Evolutionary conservation across 2,797 vertebrate genomes (phyloP).

Genomic region (Limnodromus scolopaceus): DNA sequence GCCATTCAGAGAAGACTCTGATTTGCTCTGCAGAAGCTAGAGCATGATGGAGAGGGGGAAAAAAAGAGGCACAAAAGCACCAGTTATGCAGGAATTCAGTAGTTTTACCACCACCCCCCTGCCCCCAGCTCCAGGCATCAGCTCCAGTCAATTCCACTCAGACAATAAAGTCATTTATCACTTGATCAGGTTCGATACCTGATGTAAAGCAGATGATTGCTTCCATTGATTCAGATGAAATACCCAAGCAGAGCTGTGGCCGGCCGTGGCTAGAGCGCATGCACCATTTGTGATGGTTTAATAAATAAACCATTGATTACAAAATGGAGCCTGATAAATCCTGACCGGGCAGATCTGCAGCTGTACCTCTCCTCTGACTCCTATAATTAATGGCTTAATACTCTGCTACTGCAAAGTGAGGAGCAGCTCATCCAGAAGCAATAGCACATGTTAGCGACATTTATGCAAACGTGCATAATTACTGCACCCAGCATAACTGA

Average conservation of each 20-base stretch:
- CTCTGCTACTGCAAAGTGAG: not conserved
- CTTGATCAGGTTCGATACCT: slow-evolving; percentile 65
- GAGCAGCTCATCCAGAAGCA: slow-evolving; percentile 5
- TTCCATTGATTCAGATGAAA: slow-evolving; percentile 78
- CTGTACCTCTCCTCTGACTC: slow-evolving; percentile 52
- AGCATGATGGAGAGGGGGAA: fast-evolving
- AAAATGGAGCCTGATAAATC: slow-evolving; percentile 74
- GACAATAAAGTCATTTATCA: slow-evolving; percentile 82
- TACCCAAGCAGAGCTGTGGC: slow-evolving; percentile 49
- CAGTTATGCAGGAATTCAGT: not conserved
- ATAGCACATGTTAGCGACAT: not conserved
- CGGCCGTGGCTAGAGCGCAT: slow-evolving; percentile 19
- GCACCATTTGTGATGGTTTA: slow-evolving; percentile 61
- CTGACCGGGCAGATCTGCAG: slow-evolving; percentile 58
- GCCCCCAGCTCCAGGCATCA: not conserved
- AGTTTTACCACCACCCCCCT: not conserved
- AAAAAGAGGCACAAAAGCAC: not conserved
- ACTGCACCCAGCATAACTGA: not conserved
- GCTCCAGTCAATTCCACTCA: slow-evolving; percentile 14
- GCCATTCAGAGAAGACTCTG: not conserved
- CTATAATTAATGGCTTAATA: slow-evolving; percentile 38
- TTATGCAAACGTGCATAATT: not conserved
- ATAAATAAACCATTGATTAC: slow-evolving; percentile 75
- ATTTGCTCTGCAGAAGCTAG: not conserved
- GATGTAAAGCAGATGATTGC: slow-evolving; percentile 77